These are phyloP conservation scores for Caenorhabditis sulstoni DNA, from an alignment of 2,888 invertebrate genomes.

Conservation along the genomic window DNA sequence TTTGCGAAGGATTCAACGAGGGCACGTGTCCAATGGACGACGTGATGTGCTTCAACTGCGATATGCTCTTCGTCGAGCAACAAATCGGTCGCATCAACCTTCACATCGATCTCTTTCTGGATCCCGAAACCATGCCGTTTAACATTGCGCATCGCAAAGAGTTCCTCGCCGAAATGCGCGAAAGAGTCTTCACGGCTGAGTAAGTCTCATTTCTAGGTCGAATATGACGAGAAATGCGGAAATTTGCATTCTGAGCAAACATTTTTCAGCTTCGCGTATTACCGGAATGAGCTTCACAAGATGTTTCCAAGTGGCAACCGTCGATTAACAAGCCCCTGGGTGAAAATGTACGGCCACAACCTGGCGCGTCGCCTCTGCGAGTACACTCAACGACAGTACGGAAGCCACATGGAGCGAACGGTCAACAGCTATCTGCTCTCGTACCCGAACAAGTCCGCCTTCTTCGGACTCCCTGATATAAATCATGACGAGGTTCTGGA, in stretches of 20 bases:
- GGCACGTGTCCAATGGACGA: neutral
- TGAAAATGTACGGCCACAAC: constrained; percentile 10
- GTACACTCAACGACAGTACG: no score
- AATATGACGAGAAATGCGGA: neutral
- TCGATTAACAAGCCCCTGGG: constrained; percentile 14
- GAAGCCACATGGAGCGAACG: no score
- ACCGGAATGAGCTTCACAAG: neutral
- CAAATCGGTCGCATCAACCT: neutral
- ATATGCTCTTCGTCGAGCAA: neutral
- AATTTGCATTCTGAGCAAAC: neutral
- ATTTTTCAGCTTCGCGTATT: neutral
- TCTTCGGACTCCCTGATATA: no score
- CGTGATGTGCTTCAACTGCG: neutral
- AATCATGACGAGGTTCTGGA: no score
- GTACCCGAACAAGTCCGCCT: no score
- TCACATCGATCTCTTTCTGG: neutral
- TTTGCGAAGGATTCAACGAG: constrained; percentile 30
- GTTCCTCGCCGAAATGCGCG: neutral
- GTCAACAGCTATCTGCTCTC: no score
- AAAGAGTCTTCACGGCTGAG: neutral
- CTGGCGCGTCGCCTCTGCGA: neutral
- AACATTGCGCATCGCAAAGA: neutral
- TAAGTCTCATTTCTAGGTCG: no score
- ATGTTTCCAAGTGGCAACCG: neutral
- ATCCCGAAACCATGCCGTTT: neutral